Base-by-base conservation (phyloP, 2,888 invertebrate species). In the Drosophila aldrichi region DNA sequence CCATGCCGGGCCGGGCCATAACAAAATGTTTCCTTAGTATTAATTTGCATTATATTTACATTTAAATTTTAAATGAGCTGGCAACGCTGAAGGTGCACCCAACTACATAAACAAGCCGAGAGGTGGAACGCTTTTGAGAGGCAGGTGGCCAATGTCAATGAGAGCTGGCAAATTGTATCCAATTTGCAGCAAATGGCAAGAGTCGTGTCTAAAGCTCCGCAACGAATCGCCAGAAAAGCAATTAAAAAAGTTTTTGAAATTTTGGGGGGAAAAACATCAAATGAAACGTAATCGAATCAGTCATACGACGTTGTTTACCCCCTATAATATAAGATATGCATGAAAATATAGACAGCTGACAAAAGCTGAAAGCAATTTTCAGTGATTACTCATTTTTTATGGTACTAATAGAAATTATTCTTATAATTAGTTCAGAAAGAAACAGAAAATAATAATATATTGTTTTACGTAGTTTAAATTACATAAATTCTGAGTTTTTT, bases 31-130 rank as follows among this genome's bases (percentile, higher is more conserved):
- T 74, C 79, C 86, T 82, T 62, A 74, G 69, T 79, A 82, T 81
- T 86, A 83, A 87, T 86, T 84, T 86, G 87, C 83, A 84, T 83
- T 84, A 84, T 79, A 81, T 74, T 79, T 79, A 72, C 87, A 81
- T 87, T 84, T 84, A 72, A 81, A 79, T 81, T 81, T 83, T 61
- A 81, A 83, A 77, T 75, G 79, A 77, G 68, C 48, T 65, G 63
- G 58, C 51, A 58, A 57, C 68, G 69, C 68, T 58, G 61, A 43
- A 69, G 76, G 61, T 72, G 61, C 70, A 71, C 58, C 48, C 54
- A 56, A 49, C 61, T 55, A 63, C 60, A 58, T 59, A 58, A 64
- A 44, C 61, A 73, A 52, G 43, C 32, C 14, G 2, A 48, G 4
- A 48, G 29, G 10, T 2, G 4, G 46, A 10, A 6, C 6, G 18